phyloP scores from a whole-genome alignment of 2,797 vertebrate species.

The Helicolenus hilgendorfi region DNA sequence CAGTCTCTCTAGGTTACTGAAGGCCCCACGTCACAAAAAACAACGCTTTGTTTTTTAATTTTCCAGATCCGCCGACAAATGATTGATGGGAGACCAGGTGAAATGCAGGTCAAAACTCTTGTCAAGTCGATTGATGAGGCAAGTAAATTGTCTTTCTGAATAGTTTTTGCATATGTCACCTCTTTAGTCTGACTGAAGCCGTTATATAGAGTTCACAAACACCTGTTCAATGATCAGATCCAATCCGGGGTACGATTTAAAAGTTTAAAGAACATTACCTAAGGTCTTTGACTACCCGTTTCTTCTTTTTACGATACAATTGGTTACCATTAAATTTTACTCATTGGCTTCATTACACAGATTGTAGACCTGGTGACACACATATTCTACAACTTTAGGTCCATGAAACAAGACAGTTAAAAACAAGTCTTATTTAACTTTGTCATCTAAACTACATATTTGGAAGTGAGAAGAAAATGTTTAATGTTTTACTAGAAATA shows the following conservation, averaged over 20 bases:
- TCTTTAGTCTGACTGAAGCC: background rate
- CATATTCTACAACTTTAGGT: background rate
- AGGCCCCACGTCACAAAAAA: background rate
- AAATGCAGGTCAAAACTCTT: constrained; percentile 94
- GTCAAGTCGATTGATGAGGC: constrained; percentile 97
- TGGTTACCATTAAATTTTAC: background rate
- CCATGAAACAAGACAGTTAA: background rate
- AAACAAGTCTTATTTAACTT: background rate
- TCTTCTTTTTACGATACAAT: background rate
- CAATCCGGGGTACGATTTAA: background rate
- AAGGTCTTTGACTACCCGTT: background rate
- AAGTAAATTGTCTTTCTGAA: constrained; percentile 54
- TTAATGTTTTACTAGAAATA: background rate
- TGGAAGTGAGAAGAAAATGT: background rate
- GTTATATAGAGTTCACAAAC: background rate
- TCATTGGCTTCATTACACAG: background rate
- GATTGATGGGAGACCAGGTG: constrained; percentile 96
- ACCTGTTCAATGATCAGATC: background rate
- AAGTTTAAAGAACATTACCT: background rate
- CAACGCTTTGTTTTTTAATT: constrained; percentile 14
- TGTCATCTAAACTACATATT: background rate
- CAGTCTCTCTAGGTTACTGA: background rate
- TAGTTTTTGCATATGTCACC: background rate
- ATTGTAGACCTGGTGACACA: background rate
- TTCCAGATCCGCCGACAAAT: constrained; percentile 96